Base-by-base conservation (phyloP, 2,888 invertebrate genomes). In the Baccha elongata region DNA sequence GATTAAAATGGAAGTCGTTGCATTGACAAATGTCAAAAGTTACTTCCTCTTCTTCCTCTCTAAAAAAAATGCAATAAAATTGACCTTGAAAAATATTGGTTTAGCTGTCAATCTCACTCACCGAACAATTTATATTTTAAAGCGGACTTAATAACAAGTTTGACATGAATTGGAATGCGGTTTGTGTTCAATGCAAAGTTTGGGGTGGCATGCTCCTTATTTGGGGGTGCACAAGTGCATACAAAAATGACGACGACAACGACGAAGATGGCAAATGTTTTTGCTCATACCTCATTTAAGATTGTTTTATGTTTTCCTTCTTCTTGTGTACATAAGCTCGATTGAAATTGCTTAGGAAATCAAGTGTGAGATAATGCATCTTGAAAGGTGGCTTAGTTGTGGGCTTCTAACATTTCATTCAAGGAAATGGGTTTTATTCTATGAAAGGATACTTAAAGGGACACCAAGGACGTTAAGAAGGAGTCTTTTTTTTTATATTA, bases 361-460 rank as follows among this genome's bases (percentile, higher is more conserved):
- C 40, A 58, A 58, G 58, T 40, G 58, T 26, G 15, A 58, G 58
- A 58, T 58, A 58, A 58, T 58, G 40, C 58, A 40, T 58, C 40
- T 40, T 58, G 58, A 58, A 58, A 40, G 58, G 58, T 58, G 15
- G 58, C 58, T 58, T 40, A 58, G 44, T 44, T 11, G 58, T 0
- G 2, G 29, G 50, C 21, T 58, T 11, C 17, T 58, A 23, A 58
- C 58, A 58, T 58, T n/a, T 58, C 15, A 58, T 40, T 5, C 11
- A 23, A 40, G 15, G 6, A 40, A 58, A 55, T 21, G 21, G 35
- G 7, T 17, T 53, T 35, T 19, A 32, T 35, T 53, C n/a, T 19
- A 29, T 17, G 17, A 32, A n/a, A n/a, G 32, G 10, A 52, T 32
- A 32, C 19, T 13, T 15, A 37, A 23, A 29, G 4, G 8, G 37